Evolutionary conservation across 92 coral and sea anemone species (phyloP).

Genomic region (Plumapathes pennacea): DNA sequence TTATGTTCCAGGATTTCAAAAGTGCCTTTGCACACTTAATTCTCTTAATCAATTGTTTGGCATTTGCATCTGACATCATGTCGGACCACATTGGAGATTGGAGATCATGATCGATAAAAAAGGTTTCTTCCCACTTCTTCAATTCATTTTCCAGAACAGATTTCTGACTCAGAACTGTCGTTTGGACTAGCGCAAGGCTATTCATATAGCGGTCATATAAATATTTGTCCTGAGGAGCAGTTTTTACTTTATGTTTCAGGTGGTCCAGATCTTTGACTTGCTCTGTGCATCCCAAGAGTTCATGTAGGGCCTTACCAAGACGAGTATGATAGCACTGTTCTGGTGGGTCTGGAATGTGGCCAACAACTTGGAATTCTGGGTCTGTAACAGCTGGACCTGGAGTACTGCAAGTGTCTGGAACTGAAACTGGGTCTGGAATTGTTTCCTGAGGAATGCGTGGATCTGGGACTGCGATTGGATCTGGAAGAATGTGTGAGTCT

Average conservation of each 20-base stretch:
- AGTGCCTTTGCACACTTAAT: slow-evolving; percentile 1
- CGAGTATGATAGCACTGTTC: too few species aligned
- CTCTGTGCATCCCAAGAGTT: background rate
- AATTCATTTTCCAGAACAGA: slow-evolving; percentile 19
- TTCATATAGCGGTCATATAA: slow-evolving; percentile 19
- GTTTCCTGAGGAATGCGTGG: too few species aligned
- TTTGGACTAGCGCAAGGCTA: slow-evolving; percentile 31
- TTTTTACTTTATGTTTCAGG: background rate
- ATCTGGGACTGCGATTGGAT: too few species aligned
- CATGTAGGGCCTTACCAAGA: slow-evolving; percentile 3
- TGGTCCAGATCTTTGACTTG: background rate
- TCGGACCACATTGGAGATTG: slow-evolving; percentile 30
- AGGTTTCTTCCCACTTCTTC: slow-evolving; percentile 38
- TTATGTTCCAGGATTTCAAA: slow-evolving; percentile 5
- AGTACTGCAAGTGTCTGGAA: too few species aligned
- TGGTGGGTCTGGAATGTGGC: too few species aligned
- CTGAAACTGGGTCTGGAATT: too few species aligned
- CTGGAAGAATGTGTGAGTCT: too few species aligned
- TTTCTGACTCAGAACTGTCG: slow-evolving; percentile 30
- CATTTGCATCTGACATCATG: slow-evolving; percentile 8
- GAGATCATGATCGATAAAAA: slow-evolving; percentile 21
- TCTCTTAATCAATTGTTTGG: background rate
- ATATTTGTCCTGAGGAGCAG: slow-evolving; percentile 9
- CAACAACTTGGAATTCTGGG: too few species aligned
- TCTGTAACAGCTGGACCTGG: too few species aligned